Evolutionary conservation across 2,113 vertebrate genomes (phyloP).

Genomic region (Ahaetulla prasina): DNA sequence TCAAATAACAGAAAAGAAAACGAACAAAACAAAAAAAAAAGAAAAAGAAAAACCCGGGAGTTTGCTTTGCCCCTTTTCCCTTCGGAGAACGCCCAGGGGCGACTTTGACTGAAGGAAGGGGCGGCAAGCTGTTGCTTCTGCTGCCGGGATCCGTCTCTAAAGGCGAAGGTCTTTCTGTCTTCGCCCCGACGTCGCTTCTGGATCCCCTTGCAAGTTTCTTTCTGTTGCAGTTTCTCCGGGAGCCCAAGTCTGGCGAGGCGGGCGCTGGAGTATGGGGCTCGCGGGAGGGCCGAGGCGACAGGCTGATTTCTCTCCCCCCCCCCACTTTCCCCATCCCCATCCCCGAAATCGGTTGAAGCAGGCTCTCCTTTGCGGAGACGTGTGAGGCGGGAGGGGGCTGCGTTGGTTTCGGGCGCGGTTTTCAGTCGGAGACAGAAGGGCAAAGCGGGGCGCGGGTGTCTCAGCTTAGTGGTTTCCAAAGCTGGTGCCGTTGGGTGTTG

Average conservation of each 20-base stretch:
- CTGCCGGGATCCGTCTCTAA: not conserved
- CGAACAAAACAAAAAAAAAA: too few relatives aligned
- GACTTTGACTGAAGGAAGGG: not conserved
- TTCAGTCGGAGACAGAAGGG: not conserved
- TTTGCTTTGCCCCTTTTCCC: not conserved
- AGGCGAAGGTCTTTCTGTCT: not conserved
- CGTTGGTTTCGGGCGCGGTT: not conserved
- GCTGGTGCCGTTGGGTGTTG: not conserved
- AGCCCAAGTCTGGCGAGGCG: not conserved
- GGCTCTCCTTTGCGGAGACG: not conserved
- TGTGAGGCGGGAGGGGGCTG: not conserved
- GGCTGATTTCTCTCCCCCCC: not conserved
- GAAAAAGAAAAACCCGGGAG: not conserved
- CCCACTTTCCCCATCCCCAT: not conserved
- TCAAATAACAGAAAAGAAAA: not conserved
- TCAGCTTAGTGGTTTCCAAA: not conserved
- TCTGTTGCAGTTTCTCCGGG: slow-evolving; percentile 10
- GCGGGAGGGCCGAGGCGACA: not conserved
- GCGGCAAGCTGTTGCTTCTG: not conserved
- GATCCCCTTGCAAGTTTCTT: slow-evolving; percentile 52
- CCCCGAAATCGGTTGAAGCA: not conserved
- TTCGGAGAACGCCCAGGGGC: not conserved
- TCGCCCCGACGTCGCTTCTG: not conserved
- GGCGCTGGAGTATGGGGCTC: not conserved
- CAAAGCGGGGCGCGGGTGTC: not conserved